Conservation (phyloP, 2,113 vertebrate genomes). For the Epinephelus lanceolatus region DNA sequence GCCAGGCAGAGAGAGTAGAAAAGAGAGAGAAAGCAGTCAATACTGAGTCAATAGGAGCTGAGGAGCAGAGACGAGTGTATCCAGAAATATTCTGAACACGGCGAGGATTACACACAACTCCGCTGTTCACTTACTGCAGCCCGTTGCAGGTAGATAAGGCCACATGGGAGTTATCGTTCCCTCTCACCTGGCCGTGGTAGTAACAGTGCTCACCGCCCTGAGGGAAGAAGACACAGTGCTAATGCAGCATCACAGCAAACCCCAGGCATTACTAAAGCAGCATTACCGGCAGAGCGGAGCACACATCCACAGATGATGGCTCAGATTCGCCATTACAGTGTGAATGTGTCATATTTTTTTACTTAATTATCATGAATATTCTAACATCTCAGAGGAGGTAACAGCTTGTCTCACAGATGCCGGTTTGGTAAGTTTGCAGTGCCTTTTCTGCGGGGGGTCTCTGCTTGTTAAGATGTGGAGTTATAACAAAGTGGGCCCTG, state of each 20-base stretch:
- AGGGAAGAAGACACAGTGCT: conserved; percentile 62
- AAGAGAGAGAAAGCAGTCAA: conserved; percentile 64
- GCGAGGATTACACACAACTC: conserved; percentile 28
- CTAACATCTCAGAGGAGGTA: conserved; percentile 32
- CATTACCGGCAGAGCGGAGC: neutral
- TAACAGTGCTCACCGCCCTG: conserved; percentile 99
- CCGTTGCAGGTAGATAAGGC: conserved; percentile 97
- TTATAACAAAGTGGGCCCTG: conserved; percentile 46
- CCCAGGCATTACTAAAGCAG: neutral
- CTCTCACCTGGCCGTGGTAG: conserved; percentile 95
- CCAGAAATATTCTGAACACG: conserved; percentile 48
- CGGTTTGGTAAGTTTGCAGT: conserved; percentile 20
- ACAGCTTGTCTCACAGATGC: conserved; percentile 63
- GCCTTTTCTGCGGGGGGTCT: conserved; percentile 28
- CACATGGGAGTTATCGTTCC: conserved; percentile 87
- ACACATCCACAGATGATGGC: neutral
- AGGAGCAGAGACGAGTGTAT: conserved; percentile 41
- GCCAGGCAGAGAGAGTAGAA: conserved; percentile 62
- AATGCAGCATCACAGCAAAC: conserved; percentile 51
- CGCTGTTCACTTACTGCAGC: conserved; percentile 91
- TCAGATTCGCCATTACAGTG: neutral
- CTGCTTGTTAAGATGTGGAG: conserved; percentile 47
- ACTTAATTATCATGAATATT: conserved; percentile 17
- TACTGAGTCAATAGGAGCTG: conserved; percentile 57
- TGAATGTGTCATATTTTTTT: conserved; percentile 25